Evolutionary conservation across 2,113 vertebrate genomes (phyloP).

Genomic region (Psilopogon haemacephalus): DNA sequence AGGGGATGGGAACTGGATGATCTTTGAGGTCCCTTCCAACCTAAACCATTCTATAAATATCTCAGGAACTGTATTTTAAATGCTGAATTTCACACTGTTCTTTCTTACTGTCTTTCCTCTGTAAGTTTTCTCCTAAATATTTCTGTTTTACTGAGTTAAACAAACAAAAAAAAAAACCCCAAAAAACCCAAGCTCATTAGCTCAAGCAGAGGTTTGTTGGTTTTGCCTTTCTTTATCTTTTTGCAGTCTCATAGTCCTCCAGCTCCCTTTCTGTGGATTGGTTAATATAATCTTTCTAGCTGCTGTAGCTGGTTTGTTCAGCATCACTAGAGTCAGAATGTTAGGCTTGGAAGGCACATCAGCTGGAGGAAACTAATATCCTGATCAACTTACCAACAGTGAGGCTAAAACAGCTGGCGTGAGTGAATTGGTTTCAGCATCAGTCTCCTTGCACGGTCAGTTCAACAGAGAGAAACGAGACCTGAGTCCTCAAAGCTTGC

Average conservation of each 20-base stretch:
- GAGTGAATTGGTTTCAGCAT: constrained; percentile 28
- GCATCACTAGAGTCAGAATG: neutral
- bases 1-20: too few species aligned
- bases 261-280: neutral
- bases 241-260: neutral
- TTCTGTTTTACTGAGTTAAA: neutral
- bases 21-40: too few species aligned
- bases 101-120: neutral
- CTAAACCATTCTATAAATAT: too few species aligned
- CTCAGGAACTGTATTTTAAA: neutral
- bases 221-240: neutral
- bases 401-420: constrained; percentile 4
- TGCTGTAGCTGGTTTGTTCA: neutral
- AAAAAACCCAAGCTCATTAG: neutral
- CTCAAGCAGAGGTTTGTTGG: neutral
- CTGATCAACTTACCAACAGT: neutral
- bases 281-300: neutral
- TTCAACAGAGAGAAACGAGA: neutral
- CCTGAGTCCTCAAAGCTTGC: neutral
- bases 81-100: neutral
- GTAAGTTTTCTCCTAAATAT: neutral
- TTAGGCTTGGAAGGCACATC: neutral
- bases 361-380: constrained; percentile 2
- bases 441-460: neutral
- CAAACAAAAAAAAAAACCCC: neutral